Evolutionary conservation across 1,140 invertebrate genomes (phyloP), one percentile per base, ranked within the genome.

Genomic region (Colletes gigas): DNA sequence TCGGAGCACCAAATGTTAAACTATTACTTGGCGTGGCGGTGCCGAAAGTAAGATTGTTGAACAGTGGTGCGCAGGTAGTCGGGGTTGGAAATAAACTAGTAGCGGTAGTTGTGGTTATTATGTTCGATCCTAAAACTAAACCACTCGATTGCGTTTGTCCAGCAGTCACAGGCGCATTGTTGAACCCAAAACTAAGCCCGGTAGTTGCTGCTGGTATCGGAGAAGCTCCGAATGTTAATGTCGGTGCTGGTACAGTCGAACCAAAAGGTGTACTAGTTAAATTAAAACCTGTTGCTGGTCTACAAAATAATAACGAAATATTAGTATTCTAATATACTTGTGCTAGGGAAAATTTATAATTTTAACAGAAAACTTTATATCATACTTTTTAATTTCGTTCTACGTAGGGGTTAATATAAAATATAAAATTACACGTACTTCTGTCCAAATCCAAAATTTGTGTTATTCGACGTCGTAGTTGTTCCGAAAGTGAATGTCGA

Each of bases 401-500:
- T 4, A 41, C 17, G 17, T 41, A 41, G 8, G 17, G 60, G 12
- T 63, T 63, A 15, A 30, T 52, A 10, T 0, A 39, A 67, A 82
- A n/a, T 10, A 0, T 44, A 71, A 59, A 82, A 60, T 14, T 63
- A 63, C 39, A 41, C 30, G 55, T 73, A 91, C 90, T 88, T 88
- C 83, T 83, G 89, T 44, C 83, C 82, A 79, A 92, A 91, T 68
- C 88, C 87, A 75, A 91, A 90, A 76, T 75, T 67, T 14, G 91
- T 78, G 19, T 69, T 88, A 8, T 77, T 82, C 9, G 90, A 72
- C n/a, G 88, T 87, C 19, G 88, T 19, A 30, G 91, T 88, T 63
- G 86, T 85, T 47, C 92, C 92, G 75, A 93, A 92, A 14, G 85
- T 87, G 77, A 91, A 91, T 14, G 84, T 59, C 47, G 70, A 73